Conservation (phyloP, 2,888 invertebrate genomes). For the Amphimallon solstitiale region DNA sequence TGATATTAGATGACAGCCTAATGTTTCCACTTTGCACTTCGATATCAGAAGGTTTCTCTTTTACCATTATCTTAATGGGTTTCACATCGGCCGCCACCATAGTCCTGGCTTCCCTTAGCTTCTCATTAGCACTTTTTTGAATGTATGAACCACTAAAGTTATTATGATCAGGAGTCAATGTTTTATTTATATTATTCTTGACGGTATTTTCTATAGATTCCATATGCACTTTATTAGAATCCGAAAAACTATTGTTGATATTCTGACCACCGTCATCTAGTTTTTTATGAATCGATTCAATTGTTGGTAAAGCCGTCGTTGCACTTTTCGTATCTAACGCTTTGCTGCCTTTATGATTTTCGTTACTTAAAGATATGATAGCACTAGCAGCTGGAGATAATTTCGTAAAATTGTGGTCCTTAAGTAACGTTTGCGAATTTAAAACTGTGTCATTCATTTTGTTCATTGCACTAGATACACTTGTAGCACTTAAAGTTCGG, state of each 20-base stretch:
- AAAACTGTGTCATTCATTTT: slow-evolving; percentile 62
- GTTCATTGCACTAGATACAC: slow-evolving; percentile 61
- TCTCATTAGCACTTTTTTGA: slow-evolving; percentile 53
- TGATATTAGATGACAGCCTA: slow-evolving; percentile 53
- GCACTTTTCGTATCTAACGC: slow-evolving; percentile 49
- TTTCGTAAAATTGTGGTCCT: slow-evolving; percentile 55
- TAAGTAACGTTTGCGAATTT: slow-evolving; percentile 59
- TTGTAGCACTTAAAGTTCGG: slow-evolving; percentile 58
- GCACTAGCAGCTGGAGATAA: slow-evolving; percentile 46
- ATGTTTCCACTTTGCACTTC: slow-evolving; percentile 63
- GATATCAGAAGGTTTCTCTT: slow-evolving; percentile 59
- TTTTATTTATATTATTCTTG: slow-evolving; percentile 52
- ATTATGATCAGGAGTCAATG: slow-evolving; percentile 51
- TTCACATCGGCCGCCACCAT: slow-evolving; percentile 60
- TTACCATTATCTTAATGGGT: slow-evolving; percentile 61
- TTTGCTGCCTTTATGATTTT: slow-evolving; percentile 41
- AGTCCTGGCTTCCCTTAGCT: slow-evolving; percentile 56
- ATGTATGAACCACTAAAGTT: slow-evolving; percentile 44
- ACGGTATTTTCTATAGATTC: slow-evolving; percentile 38
- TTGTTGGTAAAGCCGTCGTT: slow-evolving; percentile 48
- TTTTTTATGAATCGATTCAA: slow-evolving; percentile 42
- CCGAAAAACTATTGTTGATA: slow-evolving; percentile 35
- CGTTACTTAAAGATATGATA: slow-evolving; percentile 41
- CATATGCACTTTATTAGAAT: slow-evolving; percentile 40
- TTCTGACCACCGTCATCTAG: slow-evolving; percentile 33